These are phyloP conservation scores for Mesoclemmys tuberculata DNA, from an alignment of 2,113 vertebrate species.

Conservation along the genomic window DNA sequence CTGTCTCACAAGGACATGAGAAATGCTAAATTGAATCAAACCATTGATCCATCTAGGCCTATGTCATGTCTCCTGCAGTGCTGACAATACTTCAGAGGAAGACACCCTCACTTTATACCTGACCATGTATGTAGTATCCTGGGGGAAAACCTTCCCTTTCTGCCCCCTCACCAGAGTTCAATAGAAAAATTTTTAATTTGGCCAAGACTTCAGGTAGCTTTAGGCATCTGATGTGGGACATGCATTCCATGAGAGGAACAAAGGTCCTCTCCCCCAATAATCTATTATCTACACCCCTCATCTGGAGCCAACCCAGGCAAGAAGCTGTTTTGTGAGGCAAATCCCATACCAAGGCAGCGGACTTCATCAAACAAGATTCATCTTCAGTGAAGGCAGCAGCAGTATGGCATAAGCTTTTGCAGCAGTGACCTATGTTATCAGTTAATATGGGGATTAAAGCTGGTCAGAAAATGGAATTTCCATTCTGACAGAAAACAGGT, in stretches of 20 bases:
- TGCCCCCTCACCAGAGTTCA: not conserved
- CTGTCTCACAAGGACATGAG: accelerated
- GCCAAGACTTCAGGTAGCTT: not conserved
- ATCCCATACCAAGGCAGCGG: not conserved
- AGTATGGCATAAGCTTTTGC: conserved; percentile 41
- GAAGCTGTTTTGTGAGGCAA: accelerated
- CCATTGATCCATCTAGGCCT: not conserved
- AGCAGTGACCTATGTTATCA: conserved; percentile 52
- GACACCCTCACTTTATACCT: accelerated
- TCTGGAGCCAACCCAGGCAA: not conserved
- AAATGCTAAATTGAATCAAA: accelerated
- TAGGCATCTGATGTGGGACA: not conserved
- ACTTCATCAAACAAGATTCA: conserved; percentile 33
- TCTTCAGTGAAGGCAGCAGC: conserved; percentile 10
- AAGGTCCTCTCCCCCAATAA: conserved; percentile 10
- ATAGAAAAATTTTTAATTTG: not conserved
- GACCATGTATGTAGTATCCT: not conserved
- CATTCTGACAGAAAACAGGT: not conserved
- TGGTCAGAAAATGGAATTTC: conserved; percentile 51
- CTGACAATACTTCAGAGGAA: not conserved
- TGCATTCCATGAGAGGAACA: not conserved
- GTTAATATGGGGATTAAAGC: conserved; percentile 26
- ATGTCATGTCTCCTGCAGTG: accelerated
- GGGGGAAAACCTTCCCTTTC: not conserved
- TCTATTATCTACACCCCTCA: not conserved